These are phyloP conservation scores for Glossophaga mutica DNA, from an alignment of 2,797 vertebrate genomes.

Conservation along the genomic window DNA sequence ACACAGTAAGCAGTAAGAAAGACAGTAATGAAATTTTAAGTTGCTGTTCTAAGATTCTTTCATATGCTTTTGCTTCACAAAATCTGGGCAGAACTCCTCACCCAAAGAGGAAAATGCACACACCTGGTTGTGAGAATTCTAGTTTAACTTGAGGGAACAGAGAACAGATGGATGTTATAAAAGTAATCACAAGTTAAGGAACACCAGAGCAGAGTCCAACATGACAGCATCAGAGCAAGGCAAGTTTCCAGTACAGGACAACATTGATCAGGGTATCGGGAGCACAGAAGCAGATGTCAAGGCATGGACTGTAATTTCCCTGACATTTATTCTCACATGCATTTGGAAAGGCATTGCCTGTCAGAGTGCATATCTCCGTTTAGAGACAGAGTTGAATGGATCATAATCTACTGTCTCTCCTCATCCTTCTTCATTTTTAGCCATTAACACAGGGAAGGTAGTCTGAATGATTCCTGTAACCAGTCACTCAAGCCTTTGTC, in stretches of 20 bases:
- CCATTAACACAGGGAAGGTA: background rate
- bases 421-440: background rate
- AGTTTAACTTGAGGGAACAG: background rate
- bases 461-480: background rate
- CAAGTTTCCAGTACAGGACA: background rate
- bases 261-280: accelerated
- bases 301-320: background rate
- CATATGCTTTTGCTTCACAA: background rate
- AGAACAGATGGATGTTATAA: background rate
- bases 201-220: background rate
- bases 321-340: background rate
- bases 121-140: background rate
- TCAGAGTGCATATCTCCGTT: background rate
- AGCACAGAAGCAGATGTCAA: background rate
- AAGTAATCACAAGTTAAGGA: background rate
- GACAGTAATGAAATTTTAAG: background rate
- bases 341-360: background rate
- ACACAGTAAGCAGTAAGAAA: background rate
- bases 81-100: background rate
- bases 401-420: background rate
- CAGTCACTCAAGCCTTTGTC: background rate
- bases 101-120: accelerated
- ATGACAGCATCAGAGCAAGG: background rate
- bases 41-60: background rate
- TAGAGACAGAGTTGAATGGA: background rate